These are phyloP conservation scores for Heliconius hewitsoni DNA, from an alignment of 1,140 invertebrate species.

Conservation along the genomic window DNA sequence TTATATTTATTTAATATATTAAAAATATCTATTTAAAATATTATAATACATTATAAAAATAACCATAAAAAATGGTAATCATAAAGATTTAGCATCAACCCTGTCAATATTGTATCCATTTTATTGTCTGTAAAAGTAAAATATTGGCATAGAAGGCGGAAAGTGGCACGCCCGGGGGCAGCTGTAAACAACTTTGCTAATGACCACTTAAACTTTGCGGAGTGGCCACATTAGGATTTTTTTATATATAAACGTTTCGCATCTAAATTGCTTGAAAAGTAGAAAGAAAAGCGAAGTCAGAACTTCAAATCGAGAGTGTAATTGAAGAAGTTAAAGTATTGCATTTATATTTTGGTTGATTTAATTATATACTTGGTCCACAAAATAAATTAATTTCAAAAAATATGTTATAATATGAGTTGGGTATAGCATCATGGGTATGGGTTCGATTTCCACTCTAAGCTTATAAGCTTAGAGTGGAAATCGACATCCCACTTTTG, in stretches of 20 bases:
- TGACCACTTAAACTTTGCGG: conserved; percentile 62
- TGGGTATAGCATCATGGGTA: neutral
- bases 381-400: no score
- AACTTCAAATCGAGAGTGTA: neutral
- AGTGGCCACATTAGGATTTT: conserved; percentile 46
- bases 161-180: conserved; percentile 42
- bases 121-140: conserved; percentile 21
- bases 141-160: conserved; percentile 19
- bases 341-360: neutral
- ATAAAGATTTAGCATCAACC: neutral
- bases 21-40: neutral
- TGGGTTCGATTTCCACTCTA: neutral
- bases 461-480: no score
- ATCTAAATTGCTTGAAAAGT: conserved; percentile 24
- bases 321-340: neutral
- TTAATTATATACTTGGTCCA: neutral
- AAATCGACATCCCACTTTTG: neutral
- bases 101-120: conserved; percentile 21
- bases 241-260: conserved; percentile 12
- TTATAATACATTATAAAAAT: neutral
- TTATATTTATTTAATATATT: no score
- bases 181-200: conserved; percentile 64
- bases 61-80: neutral
- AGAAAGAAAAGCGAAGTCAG: neutral
- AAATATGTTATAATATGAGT: no score